Evolutionary conservation across 2,797 vertebrate genomes (phyloP), one percentile per base, ranked within the genome.

Genomic region (Pterois miles): DNA sequence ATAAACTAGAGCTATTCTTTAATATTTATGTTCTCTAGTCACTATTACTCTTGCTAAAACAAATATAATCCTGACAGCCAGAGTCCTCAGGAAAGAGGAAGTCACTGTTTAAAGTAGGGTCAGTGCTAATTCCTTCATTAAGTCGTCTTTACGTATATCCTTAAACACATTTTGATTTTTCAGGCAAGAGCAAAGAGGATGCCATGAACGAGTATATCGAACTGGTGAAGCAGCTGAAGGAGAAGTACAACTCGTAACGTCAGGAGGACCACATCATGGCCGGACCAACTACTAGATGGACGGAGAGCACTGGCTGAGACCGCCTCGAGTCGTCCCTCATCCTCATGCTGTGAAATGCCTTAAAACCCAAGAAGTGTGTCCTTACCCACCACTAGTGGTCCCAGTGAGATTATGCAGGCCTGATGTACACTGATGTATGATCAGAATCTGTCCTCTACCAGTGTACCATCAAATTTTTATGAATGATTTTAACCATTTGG

Each of bases 111-210:
- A 36, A n/a, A 50, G 22, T 36, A 36, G 6, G 1, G 16, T 48
- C 4, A 9, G 1, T 58, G 14, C 5, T 4, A 0, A 53, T 69
- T 52, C 31, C 11, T 36, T 40, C 16, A 25, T 20, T 4, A 0
- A 14, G 65, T 31, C 9, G n/a, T 31, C 3, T 2, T 12, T 7
- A 38, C 16, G 10, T 33, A 4, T 53, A 33, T 60, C 12, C 2
- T 18, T 36, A 9, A 31, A 40, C 70, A 11, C 3, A 59, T 13
- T 50, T 43, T 31, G 1, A 12, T 71, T 66, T 66, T 50, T 43
- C 89, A 98, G 98, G 97, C 36, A 96, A 88, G 82, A 94, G 94
- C 87, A 96, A 96, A 71, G 97, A 98, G 56, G 95, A 95, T 2
- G 96, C 97, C 71, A 94, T 95, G 94, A 96, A 94, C 58, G 93